A percentile compares a stretch with the other conserved stretches of the same genome.
These are phyloP conservation scores for Hemaris fuciformis DNA, from an alignment of 2,888 invertebrate genomes.

Conservation along the genomic window DNA sequence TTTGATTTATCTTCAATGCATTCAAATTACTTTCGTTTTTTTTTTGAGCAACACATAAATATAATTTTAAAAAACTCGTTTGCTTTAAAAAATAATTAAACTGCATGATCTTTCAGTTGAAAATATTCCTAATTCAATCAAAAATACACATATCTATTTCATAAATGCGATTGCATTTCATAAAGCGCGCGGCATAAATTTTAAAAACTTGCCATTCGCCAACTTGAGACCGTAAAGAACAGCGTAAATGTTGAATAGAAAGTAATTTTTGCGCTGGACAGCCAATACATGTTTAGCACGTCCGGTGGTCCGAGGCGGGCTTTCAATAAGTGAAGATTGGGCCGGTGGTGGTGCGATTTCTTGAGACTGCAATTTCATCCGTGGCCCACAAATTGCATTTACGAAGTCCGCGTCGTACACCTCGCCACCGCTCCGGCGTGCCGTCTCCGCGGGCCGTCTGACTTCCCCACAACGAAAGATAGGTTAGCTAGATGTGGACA, in stretches of 20 bases:
- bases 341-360: constrained; percentile 26
- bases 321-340: constrained; percentile 57
- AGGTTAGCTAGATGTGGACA: too few relatives aligned
- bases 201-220: background rate
- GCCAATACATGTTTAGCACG: constrained; percentile 46
- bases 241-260: constrained; percentile 42
- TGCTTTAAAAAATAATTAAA: background rate
- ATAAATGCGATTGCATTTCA: background rate
- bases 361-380: constrained; percentile 55
- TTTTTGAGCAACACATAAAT: background rate
- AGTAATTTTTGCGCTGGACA: constrained; percentile 44
- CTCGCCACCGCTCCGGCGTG: background rate
- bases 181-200: too few relatives aligned
- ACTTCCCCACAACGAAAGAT: constrained; percentile 32
- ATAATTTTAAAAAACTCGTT: background rate
- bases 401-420: constrained; percentile 36
- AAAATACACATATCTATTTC: too few relatives aligned
- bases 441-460: constrained; percentile 39
- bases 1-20: too few relatives aligned
- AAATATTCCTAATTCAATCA: too few relatives aligned
- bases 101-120: too few relatives aligned
- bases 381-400: constrained; percentile 66
- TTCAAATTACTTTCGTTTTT: too few relatives aligned
- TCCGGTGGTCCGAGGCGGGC: constrained; percentile 20
- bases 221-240: constrained; percentile 16